Percentiles rank a stretch among this genome's conserved stretches.
These are phyloP conservation scores for Gnathonemus echidnorhynchus DNA, from an alignment of 2,113 vertebrate genomes.

Conservation along the genomic window DNA sequence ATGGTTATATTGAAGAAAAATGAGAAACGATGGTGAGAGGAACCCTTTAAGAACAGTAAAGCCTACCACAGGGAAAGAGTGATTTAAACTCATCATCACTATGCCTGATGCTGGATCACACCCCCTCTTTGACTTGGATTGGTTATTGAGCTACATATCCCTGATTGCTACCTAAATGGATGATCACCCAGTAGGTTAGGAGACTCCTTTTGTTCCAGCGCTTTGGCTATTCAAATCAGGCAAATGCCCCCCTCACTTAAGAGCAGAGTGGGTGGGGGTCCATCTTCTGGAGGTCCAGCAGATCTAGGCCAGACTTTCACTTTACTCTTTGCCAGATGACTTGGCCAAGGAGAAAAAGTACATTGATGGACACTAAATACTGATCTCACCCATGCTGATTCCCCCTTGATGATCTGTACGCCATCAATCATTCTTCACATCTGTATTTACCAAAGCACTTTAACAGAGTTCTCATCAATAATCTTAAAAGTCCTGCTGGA, in stretches of 20 bases:
- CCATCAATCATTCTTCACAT: background rate
- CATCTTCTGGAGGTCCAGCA: background rate
- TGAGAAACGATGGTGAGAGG: background rate
- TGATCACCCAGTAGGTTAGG: constrained; percentile 44
- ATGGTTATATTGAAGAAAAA: background rate
- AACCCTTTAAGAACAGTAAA: background rate
- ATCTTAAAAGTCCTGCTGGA: background rate
- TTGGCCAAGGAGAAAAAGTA: background rate
- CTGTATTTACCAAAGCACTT: background rate
- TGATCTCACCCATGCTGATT: background rate
- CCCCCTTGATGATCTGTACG: background rate
- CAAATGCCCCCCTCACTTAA: constrained; percentile 25
- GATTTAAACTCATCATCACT: background rate
- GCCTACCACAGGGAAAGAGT: background rate
- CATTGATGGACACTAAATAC: background rate
- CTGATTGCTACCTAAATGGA: constrained; percentile 49
- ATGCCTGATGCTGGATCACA: background rate
- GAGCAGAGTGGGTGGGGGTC: background rate
- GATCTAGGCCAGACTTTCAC: background rate
- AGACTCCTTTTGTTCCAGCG: constrained; percentile 22
- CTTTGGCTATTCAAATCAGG: constrained; percentile 29
- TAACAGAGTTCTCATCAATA: constrained; percentile 2
- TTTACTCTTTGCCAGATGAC: background rate
- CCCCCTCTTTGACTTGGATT: background rate
- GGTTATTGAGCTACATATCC: constrained; percentile 20